Evolutionary conservation across 2,797 vertebrate species (phyloP), one percentile per base, ranked within the genome.

Genomic region (Eremophila alpestris): DNA sequence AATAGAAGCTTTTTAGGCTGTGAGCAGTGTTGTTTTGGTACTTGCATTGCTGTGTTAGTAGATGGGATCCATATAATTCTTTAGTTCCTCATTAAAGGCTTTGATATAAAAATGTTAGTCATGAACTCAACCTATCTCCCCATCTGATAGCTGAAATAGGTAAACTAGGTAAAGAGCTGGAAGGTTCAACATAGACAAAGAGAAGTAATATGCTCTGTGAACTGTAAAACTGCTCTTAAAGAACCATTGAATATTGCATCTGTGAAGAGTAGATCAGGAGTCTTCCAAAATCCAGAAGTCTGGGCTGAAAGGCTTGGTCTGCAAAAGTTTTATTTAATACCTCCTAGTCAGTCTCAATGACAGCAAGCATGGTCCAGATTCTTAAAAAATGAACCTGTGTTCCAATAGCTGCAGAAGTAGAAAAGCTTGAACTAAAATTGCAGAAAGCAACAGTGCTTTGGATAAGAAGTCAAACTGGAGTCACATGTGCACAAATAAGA

Each of bases 221-320:
- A 49, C 30, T 36, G 46, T 36, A 67, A 54, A 60, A 48, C 3
- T 83, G 18, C 11, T 83, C 27, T 69, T 59, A 65, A 56, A 82
- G 13, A 81, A 46, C 62, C 10, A 18, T 8, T 49, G 11, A 59
- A 6, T 45, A 32, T 45, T 74, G 3, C 5, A 34, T 55, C 10
- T 71, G 10, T n/a, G 18, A 20, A 59, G 15, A 68, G 19, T 34
- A 69, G 40, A 51, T 71, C 9, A n/a, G 2, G 21, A 64, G 5
- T 27, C 65, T 83, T 78, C 17, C 26, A 69, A 80, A 80, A 64
- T 62, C 14, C 27, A 64, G 27, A 68, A 83, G 10, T 22, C 16
- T 1, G 1, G 6, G 1, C 19, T 77, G 56, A 83, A 87, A 85
- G 8, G 3, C 2, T 3, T n/a, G 11, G 5, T n/a, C 29, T 75